Percentiles rank a stretch among this genome's conserved stretches.
Conservation (phyloP, 2,113 vertebrate genomes). For the Chaetorhynchus papuensis region DNA sequence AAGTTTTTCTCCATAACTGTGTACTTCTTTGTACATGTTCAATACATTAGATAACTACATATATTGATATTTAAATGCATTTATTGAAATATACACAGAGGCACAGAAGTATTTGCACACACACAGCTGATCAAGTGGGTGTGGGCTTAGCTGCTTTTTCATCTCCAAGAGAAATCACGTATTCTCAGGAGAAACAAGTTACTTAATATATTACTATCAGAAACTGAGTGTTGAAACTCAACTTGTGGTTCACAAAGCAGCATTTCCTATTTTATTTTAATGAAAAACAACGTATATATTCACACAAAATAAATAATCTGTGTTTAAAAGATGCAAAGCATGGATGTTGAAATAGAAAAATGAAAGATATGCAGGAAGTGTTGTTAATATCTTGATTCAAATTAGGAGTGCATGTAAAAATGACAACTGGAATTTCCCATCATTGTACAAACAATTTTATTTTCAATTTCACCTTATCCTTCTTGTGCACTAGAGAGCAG, state of each 20-base stretch:
- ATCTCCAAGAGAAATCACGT: neutral
- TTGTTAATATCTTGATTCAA: neutral
- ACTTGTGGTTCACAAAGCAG: neutral
- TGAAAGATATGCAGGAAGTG: neutral
- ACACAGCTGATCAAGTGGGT: neutral
- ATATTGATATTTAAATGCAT: neutral
- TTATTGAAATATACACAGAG: neutral
- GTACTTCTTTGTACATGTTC: neutral
- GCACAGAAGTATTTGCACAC: neutral
- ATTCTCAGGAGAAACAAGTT: neutral
- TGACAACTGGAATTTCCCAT: neutral
- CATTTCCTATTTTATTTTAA: neutral
- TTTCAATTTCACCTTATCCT: neutral
- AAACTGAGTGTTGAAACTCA: neutral
- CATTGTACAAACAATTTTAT: neutral
- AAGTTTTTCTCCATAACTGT: neutral
- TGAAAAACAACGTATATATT: accelerated
- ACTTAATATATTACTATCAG: neutral
- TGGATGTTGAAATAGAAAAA: neutral
- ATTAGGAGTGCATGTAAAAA: neutral
- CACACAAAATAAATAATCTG: neutral
- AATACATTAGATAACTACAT: neutral
- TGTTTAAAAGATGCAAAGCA: neutral
- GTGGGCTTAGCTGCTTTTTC: neutral
- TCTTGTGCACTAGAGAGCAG: neutral